Conservation (phyloP, 2,797 vertebrate species). For the Leucoraja ocellata region DNA sequence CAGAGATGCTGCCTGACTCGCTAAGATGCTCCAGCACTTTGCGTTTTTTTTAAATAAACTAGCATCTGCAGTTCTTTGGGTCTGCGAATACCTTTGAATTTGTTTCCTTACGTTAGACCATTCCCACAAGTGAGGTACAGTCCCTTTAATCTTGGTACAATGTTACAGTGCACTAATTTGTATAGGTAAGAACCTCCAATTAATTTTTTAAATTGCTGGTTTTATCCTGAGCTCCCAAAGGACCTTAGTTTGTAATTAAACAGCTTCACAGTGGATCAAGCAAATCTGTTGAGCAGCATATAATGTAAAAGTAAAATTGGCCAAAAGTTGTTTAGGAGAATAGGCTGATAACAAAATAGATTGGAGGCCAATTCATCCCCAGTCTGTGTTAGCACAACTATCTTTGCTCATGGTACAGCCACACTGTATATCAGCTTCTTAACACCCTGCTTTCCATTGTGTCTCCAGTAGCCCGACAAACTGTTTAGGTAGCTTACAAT, state of each 20-base stretch:
- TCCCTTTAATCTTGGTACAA: background rate
- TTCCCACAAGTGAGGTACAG: background rate
- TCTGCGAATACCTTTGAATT: background rate
- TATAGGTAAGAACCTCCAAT: background rate
- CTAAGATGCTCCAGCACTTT: too few relatives aligned
- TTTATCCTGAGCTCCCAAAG: background rate
- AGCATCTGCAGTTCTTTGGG: too few relatives aligned
- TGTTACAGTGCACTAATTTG: background rate
- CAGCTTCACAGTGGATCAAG: background rate
- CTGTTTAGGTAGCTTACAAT: too few relatives aligned
- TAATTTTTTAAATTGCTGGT: background rate
- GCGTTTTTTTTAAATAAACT: too few relatives aligned
- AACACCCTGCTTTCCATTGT: background rate
- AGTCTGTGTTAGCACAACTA: background rate
- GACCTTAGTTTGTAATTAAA: background rate
- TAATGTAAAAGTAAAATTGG: background rate
- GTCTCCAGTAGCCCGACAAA: background rate
- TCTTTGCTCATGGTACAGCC: background rate
- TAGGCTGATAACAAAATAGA: background rate
- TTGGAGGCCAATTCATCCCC: background rate
- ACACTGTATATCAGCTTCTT: background rate
- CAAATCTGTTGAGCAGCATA: background rate
- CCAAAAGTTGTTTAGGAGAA: background rate
- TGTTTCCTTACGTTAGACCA: background rate
- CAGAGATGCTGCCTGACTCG: too few relatives aligned